Evolutionary conservation across 2,113 vertebrate species (phyloP), one percentile per base, ranked within the genome.

Genomic region (Toxotes chatareus): DNA sequence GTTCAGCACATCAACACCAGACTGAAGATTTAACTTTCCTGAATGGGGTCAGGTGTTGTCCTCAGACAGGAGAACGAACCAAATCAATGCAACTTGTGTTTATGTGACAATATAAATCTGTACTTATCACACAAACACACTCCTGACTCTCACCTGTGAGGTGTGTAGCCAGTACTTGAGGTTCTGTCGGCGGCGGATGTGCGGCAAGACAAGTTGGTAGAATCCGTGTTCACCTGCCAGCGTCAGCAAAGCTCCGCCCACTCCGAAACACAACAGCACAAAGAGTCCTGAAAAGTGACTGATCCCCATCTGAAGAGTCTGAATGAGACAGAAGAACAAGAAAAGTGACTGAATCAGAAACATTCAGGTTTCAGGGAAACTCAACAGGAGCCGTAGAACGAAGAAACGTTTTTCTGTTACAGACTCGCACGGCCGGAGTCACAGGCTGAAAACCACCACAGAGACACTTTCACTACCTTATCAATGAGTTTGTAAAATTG

Each of bases 301-400:
- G 88, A 98, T 96, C 8, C 97, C 96, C 97, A 98, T 97, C 94
- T 98, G 97, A 38, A 98, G 94, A 3, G 97, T 98, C 97, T 99
- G 93, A 66, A 19, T 64, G n/a, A 82, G 8, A 61, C 4, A 55
- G n/a, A 64, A 23, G 63, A 70, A 46, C 47, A n/a, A 62, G n/a
- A 46, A 38, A 40, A 23, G 16, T 5, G 32, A 42, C 2, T 16
- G 21, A 83, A 7, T 47, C 3, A 49, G n/a, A 56, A 27, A 11
- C 53, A 56, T 21, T 51, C n/a, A 51, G 7, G 17, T 49, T 49
- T 16, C 2, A 47, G 4, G 46, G 16, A 47, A 47, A 47, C 44
- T 36, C 4, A 42, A 8, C 42, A 42, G 9, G 5, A 46, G 5
- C 21, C 23, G 21, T 53, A 27, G 53, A 56, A 56, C 27, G 12